These are phyloP conservation scores for Himalopsyche tibetana DNA, from an alignment of 2,888 invertebrate species.

Conservation along the genomic window DNA sequence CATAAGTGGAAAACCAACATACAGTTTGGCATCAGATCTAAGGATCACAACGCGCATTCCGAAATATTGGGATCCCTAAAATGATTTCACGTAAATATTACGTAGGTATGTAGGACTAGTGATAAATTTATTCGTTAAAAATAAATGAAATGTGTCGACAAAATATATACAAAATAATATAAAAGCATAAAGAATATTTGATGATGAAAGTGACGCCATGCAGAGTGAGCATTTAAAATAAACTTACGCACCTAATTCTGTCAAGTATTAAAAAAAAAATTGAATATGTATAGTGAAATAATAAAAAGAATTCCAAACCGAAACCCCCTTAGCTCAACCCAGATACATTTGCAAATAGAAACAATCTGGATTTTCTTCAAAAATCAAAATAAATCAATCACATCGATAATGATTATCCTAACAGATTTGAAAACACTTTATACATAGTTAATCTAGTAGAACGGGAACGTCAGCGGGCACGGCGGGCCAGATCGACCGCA, in stretches of 20 bases:
- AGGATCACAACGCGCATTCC: neutral
- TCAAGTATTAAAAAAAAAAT: conserved; percentile 41
- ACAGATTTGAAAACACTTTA: conserved; percentile 57
- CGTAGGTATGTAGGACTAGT: neutral
- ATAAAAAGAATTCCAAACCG: conserved; percentile 39
- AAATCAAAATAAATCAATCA: conserved; percentile 55
- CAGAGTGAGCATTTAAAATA: neutral
- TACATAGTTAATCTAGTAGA: conserved; percentile 55
- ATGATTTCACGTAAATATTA: conserved; percentile 1
- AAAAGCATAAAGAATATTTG: neutral
- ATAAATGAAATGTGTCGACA: conserved; percentile 7
- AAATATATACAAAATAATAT: conserved; percentile 24
- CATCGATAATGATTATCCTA: conserved; percentile 55
- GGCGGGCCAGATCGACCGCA: conserved; percentile 43
- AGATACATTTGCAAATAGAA: neutral
- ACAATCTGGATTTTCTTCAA: conserved; percentile 20
- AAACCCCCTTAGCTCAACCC: conserved; percentile 13
- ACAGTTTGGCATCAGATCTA: neutral
- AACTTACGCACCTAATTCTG: conserved; percentile 6
- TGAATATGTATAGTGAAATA: neutral
- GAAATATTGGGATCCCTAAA: neutral
- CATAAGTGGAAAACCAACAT: neutral
- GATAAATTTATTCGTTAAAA: neutral
- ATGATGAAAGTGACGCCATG: conserved; percentile 3
- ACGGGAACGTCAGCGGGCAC: conserved; percentile 54